These are phyloP conservation scores for Drosophila setosimentum DNA, from an alignment of 2,888 invertebrate species.

Conservation along the genomic window DNA sequence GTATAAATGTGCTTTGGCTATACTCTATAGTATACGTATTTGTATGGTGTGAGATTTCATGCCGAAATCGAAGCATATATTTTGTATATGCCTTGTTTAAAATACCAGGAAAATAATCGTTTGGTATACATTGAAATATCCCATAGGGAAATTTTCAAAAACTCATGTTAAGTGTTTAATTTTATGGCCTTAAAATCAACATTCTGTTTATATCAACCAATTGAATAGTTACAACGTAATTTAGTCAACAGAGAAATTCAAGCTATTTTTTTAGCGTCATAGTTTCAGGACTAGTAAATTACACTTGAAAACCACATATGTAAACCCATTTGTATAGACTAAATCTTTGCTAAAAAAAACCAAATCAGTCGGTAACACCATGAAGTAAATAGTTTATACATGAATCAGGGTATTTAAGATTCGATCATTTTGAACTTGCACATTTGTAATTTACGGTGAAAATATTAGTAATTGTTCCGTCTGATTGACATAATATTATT, in stretches of 20 bases:
- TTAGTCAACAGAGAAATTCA: not conserved
- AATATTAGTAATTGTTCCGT: slow-evolving; percentile 8
- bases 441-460: not conserved
- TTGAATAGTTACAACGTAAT: not conserved
- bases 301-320: not conserved
- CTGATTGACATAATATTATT: slow-evolving; percentile 3
- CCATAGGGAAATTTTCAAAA: not conserved
- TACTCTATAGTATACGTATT: not conserved
- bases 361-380: not conserved
- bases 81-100: slow-evolving; percentile 16
- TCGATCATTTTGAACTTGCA: not conserved
- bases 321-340: not conserved
- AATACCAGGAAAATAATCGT: not conserved
- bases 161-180: not conserved
- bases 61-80: not conserved
- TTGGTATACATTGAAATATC: not conserved
- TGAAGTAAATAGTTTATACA: not conserved
- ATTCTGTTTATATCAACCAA: not conserved
- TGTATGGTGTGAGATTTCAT: slow-evolving; percentile 11
- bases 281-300: not conserved
- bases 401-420: not conserved
- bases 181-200: too few species aligned
- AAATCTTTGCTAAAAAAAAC: not conserved
- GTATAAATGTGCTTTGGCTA: not conserved
- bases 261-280: not conserved